Evolutionary conservation across 2,888 invertebrate species (phyloP).

Genomic region (Orchestes rusci): DNA sequence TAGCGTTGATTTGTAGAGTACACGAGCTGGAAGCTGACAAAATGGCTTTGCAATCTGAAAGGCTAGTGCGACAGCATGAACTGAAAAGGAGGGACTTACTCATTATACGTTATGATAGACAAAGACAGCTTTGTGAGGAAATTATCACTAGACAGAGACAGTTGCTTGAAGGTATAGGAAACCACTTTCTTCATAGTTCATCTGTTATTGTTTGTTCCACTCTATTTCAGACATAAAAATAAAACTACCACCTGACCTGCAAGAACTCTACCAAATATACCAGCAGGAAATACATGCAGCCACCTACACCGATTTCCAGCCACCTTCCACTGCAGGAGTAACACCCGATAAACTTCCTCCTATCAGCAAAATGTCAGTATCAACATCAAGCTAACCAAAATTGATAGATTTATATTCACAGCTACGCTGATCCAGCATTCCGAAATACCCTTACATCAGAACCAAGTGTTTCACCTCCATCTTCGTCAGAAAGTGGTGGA

Average conservation of each 20-base stretch:
- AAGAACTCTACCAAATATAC: constrained; percentile 73
- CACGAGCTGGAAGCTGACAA: constrained; percentile 94
- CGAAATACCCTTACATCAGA: constrained; percentile 30
- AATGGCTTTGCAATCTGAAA: constrained; percentile 82
- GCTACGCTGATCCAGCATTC: constrained; percentile 41
- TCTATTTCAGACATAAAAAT: constrained; percentile 56
- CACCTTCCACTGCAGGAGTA: constrained; percentile 42
- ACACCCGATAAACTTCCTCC: constrained; percentile 56
- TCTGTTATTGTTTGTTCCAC: too few relatives aligned
- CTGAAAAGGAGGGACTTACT: constrained; percentile 76
- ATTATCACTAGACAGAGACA: constrained; percentile 83
- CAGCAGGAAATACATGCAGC: constrained; percentile 84
- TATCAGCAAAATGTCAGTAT: constrained; percentile 52
- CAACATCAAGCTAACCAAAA: background rate
- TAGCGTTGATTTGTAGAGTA: constrained; percentile 81
- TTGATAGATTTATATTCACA: constrained; percentile 18
- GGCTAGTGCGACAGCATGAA: constrained; percentile 80
- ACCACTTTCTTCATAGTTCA: constrained; percentile 3
- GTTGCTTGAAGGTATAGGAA: constrained; percentile 71
- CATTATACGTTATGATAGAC: constrained; percentile 73
- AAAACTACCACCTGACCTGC: constrained; percentile 64
- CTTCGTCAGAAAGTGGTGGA: constrained; percentile 40
- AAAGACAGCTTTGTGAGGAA: constrained; percentile 81
- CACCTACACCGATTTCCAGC: constrained; percentile 60
- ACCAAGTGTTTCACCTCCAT: constrained; percentile 39